A percentile compares a stretch with the other conserved stretches of the same genome.
Conservation (phyloP, 2,888 invertebrate species). For the Leptogaster cylindrica region DNA sequence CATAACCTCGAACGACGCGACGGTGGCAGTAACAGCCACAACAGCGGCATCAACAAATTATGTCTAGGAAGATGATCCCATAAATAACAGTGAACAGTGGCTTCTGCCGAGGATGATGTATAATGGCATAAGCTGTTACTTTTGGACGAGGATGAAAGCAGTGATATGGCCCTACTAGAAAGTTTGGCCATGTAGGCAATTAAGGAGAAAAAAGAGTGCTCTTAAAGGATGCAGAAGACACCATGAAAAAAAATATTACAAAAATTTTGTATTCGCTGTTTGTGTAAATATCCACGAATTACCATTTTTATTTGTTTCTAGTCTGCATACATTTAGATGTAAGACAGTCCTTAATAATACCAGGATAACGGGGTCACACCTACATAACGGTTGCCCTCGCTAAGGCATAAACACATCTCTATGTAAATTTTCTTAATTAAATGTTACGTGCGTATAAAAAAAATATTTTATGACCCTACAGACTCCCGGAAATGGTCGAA, state of each 20-base stretch:
- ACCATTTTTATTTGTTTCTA: neutral
- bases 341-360: neutral
- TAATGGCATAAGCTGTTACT: neutral
- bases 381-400: too few species aligned
- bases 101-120: neutral
- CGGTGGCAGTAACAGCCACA: constrained; percentile 9
- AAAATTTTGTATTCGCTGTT: neutral
- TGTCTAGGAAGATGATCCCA: constrained; percentile 25
- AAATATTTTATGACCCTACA: neutral
- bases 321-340: neutral
- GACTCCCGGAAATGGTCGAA: neutral
- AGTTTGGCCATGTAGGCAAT: constrained; percentile 4
- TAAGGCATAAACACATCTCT: too few species aligned
- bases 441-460: too few species aligned
- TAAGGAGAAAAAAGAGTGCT: neutral
- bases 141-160: neutral
- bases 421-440: neutral
- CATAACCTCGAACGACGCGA: constrained; percentile 9
- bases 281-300: neutral
- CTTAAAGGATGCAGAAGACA: neutral
- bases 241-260: too few species aligned
- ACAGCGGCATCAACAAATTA: constrained; percentile 30
- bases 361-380: too few species aligned
- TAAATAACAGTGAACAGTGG: constrained; percentile 13
- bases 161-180: neutral